Conservation (phyloP, 2,888 invertebrate genomes). For the Noctua pronuba region DNA sequence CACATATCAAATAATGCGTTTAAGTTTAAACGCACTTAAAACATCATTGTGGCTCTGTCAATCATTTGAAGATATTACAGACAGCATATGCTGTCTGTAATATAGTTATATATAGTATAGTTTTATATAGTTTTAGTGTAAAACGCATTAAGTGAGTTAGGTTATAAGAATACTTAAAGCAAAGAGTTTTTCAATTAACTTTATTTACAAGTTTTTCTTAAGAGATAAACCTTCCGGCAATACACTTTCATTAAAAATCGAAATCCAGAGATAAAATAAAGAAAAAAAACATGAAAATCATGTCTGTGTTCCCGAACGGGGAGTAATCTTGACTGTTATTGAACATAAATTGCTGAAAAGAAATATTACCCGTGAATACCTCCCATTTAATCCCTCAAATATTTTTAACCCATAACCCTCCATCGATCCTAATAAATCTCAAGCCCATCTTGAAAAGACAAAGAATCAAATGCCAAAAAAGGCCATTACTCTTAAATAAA, state of each 20-base stretch:
- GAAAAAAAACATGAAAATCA: neutral
- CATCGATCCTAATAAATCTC: constrained; percentile 13
- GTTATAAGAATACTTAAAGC: too few species aligned
- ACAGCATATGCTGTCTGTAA: too few species aligned
- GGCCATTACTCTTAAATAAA: constrained; percentile 48
- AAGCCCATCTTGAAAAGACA: constrained; percentile 43
- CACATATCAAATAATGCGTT: too few species aligned
- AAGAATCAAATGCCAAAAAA: constrained; percentile 45
- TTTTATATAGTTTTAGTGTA: too few species aligned
- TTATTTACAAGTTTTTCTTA: too few species aligned
- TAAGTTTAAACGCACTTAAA: neutral
- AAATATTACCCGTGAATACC: neutral
- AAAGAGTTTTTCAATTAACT: neutral
- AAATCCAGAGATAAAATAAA: too few species aligned
- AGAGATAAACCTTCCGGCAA: neutral
- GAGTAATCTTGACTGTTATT: neutral
- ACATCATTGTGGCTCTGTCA: neutral
- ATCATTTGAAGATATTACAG: neutral
- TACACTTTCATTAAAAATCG: neutral
- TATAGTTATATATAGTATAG: too few species aligned
- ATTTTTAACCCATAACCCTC: constrained; percentile 10
- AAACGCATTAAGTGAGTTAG: too few species aligned
- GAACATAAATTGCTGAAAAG: constrained; percentile 1
- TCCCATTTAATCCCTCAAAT: neutral
- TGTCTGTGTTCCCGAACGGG: neutral